A percentile compares a stretch with the other conserved stretches of the same genome.
Conservation (phyloP, 2,113 vertebrate genomes). For the Alligator sinensis region DNA sequence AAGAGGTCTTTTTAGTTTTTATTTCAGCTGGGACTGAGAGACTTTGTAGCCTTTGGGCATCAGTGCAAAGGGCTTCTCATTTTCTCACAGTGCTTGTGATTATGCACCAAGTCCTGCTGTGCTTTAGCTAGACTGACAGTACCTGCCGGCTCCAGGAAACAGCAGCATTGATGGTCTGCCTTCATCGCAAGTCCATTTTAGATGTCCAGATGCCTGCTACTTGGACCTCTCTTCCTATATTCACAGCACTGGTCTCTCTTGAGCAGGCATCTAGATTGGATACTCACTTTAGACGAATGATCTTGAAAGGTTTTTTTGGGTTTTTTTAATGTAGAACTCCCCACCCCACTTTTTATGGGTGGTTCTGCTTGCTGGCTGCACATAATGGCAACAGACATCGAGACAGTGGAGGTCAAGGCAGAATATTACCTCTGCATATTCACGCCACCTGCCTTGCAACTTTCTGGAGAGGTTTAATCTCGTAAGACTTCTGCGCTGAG, state of each 20-base stretch:
- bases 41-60: constrained; percentile 30
- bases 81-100: not conserved
- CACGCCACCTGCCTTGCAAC: not conserved
- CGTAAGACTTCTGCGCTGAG: constrained; percentile 2
- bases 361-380: not conserved
- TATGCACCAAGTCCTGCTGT: not conserved
- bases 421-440: not conserved
- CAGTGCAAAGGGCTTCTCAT: not conserved
- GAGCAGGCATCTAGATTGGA: not conserved
- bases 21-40: not conserved
- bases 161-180: not conserved
- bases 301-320: not conserved
- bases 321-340: not conserved
- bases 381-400: not conserved
- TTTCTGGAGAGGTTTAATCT: not conserved
- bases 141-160: not conserved
- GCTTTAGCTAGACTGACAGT: not conserved
- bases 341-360: not conserved
- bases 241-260: not conserved
- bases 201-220: not conserved
- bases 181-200: constrained; percentile 3
- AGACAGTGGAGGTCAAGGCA: not conserved
- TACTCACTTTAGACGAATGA: not conserved
- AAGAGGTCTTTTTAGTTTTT: not conserved
- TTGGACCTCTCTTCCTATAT: not conserved